Conservation (phyloP, 2,888 invertebrate species). For the Spatulosminthurus flaviceps region DNA sequence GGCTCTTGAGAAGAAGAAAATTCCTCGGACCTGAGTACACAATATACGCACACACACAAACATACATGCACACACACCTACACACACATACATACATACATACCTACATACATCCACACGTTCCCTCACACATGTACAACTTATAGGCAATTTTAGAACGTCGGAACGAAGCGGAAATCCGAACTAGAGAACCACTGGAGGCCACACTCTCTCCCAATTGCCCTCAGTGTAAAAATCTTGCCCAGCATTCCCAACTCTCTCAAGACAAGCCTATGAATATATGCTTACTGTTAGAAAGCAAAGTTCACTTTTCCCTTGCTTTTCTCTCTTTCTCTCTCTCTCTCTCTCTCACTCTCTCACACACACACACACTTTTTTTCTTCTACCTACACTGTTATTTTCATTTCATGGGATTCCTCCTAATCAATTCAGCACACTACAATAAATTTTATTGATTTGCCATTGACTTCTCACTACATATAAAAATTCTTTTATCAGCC, state of each 20-base stretch:
- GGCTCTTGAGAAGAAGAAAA: background rate
- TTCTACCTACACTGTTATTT: slow-evolving; percentile 43
- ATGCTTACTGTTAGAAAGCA: slow-evolving; percentile 32
- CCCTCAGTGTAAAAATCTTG: slow-evolving; percentile 43
- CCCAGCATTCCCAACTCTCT: slow-evolving; percentile 31
- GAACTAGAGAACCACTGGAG: slow-evolving; percentile 40
- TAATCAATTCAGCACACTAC: slow-evolving; percentile 64
- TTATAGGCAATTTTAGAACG: slow-evolving; percentile 24
- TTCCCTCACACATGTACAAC: background rate
- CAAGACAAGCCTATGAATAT: slow-evolving; percentile 36
- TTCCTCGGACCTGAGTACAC: slow-evolving; percentile 9
- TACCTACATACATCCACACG: background rate
- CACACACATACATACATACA: background rate
- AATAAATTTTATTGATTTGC: slow-evolving; percentile 64
- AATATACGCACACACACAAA: background rate
- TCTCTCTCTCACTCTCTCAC: background rate
- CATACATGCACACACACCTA: background rate
- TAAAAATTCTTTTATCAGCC: slow-evolving; percentile 46
- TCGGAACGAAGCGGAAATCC: slow-evolving; percentile 42
- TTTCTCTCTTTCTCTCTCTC: slow-evolving; percentile 26
- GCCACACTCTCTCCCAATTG: slow-evolving; percentile 38
- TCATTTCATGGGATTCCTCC: slow-evolving; percentile 60
- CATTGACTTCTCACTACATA: slow-evolving; percentile 55
- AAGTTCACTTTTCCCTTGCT: slow-evolving; percentile 41
- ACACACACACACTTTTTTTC: background rate